phyloP scores from a whole-genome alignment of 2,113 vertebrate genomes.

The Phaetusa simplex region DNA sequence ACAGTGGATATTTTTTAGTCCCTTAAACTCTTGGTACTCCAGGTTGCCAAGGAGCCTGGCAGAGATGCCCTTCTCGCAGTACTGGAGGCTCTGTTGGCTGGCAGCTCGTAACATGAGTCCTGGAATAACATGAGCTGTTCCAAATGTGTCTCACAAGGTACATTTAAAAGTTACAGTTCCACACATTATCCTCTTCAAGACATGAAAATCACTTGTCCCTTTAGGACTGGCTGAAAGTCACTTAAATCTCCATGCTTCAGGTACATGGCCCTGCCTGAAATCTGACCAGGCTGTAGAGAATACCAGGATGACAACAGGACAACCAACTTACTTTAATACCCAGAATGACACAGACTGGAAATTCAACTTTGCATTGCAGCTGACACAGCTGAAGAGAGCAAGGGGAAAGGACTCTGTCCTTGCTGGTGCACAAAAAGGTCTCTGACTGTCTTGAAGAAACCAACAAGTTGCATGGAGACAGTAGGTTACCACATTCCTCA shows the following conservation, averaged over 20 bases:
- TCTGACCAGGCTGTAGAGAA: neutral
- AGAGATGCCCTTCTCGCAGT: neutral
- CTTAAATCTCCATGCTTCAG: neutral
- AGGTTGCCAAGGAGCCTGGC: neutral
- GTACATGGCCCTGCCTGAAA: neutral
- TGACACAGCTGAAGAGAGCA: neutral
- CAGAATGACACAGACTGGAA: neutral
- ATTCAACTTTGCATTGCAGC: neutral
- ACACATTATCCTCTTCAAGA: neutral
- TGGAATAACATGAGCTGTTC: neutral
- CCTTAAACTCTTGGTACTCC: neutral
- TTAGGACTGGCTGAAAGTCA: neutral
- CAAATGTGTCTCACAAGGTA: neutral
- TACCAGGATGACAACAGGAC: neutral
- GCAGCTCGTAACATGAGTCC: fast-evolving
- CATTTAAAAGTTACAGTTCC: neutral
- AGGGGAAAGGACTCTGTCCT: neutral
- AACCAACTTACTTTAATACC: neutral
- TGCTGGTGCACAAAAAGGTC: neutral
- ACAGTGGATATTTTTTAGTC: neutral
- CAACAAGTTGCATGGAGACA: neutral
- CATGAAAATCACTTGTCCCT: neutral
- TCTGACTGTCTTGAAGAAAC: neutral
- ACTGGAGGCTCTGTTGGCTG: neutral
- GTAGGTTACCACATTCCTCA: neutral